Percentiles rank a stretch among this genome's conserved stretches.
Conservation (phyloP, 2,888 invertebrate species). For the Tetropium fuscum region DNA sequence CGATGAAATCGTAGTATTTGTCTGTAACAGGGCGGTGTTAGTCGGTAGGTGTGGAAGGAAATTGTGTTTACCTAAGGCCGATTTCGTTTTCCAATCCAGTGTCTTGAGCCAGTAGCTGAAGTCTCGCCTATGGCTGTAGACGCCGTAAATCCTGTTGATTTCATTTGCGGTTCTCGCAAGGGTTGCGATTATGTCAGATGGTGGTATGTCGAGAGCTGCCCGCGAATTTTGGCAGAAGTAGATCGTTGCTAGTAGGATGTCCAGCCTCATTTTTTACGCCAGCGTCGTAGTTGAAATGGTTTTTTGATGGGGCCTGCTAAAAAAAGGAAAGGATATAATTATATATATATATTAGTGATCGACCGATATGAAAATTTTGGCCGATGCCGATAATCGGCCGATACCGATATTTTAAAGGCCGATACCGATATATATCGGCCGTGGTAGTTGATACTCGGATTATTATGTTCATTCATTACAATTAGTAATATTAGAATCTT, state of each 20-base stretch:
- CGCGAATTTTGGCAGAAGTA: neutral
- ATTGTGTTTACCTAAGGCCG: neutral
- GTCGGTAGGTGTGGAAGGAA: neutral
- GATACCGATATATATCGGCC: too few species aligned
- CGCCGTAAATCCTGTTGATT: neutral
- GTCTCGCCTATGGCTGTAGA: neutral
- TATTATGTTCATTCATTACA: too few species aligned
- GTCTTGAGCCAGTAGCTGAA: slow-evolving; percentile 8
- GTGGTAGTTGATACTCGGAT: too few species aligned
- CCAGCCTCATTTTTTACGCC: slow-evolving; percentile 1
- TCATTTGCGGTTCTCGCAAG: neutral
- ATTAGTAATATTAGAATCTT: too few species aligned
- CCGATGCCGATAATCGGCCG: too few species aligned
- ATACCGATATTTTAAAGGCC: too few species aligned
- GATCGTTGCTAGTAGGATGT: slow-evolving; percentile 2
- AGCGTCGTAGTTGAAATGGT: neutral
- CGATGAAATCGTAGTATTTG: slow-evolving; percentile 78
- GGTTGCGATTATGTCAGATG: neutral
- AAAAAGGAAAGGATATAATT: too few species aligned
- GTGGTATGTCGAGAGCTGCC: too few species aligned
- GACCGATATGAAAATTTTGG: too few species aligned
- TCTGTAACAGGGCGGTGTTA: neutral
- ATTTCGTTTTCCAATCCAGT: neutral
- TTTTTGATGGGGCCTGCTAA: neutral
- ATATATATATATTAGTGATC: too few species aligned